phyloP scores from a whole-genome alignment of 1,140 invertebrate genomes.

The Ostrea edulis region DNA sequence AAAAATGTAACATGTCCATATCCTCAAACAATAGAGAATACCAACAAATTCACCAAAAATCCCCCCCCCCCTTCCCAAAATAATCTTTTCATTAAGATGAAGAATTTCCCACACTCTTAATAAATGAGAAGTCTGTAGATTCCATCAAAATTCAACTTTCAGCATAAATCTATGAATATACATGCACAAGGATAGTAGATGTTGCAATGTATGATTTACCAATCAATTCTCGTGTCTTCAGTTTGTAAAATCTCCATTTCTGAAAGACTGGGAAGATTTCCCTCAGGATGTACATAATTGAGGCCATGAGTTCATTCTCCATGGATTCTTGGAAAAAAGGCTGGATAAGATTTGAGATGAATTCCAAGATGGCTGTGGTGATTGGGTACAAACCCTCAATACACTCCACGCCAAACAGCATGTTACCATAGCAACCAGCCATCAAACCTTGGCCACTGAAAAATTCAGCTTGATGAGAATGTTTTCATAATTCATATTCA shows the following conservation, averaged over 20 bases:
- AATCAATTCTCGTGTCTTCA: conserved; percentile 70
- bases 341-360: conserved; percentile 75
- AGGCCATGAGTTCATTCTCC: conserved; percentile 73
- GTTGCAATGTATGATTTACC: conserved; percentile 57
- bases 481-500: too few species aligned
- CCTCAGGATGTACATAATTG: conserved; percentile 76
- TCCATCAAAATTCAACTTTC: too few species aligned
- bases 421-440: conserved; percentile 76
- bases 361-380: conserved; percentile 76
- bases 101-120: too few species aligned
- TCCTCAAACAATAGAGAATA: too few species aligned
- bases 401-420: conserved; percentile 78
- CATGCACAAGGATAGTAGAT: too few species aligned
- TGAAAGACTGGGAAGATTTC: conserved; percentile 79
- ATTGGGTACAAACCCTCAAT: conserved; percentile 77
- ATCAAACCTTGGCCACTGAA: conserved; percentile 77
- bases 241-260: conserved; percentile 78
- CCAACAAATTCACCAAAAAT: too few species aligned
- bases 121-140: too few species aligned
- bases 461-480: conserved; percentile 32
- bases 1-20: too few species aligned
- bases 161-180: too few species aligned
- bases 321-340: conserved; percentile 62
- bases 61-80: too few species aligned
- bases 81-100: too few species aligned